Evolutionary conservation across 2,113 vertebrate species (phyloP), one percentile per base, ranked within the genome.

Genomic region (Ciconia stormi): DNA sequence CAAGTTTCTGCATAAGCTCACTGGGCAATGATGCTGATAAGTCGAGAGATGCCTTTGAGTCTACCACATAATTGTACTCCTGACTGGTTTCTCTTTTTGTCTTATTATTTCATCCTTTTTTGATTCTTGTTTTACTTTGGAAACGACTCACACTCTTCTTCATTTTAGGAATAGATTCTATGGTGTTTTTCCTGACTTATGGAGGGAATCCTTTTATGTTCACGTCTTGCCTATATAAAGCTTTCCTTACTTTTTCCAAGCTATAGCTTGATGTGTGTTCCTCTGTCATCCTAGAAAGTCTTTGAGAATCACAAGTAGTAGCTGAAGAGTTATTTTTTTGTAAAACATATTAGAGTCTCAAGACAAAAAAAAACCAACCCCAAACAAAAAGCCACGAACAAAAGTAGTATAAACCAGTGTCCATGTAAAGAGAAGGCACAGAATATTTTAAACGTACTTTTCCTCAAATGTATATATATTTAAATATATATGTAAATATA

Each of bases 1-100:
- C 92, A 93, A 94, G 34, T 83, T 97, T 96, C 89, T 96, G 56
- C 82, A 69, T 89, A 94, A 95, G 8, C 44, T 93, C 63, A 86
- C 42, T 8, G 18, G 76, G 73, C 80, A 94, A 32, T 63, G 77
- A 82, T 79, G 27, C n/a, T 96, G 83, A 94, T 74, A 96, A 90
- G 47, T 65, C 73, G 70, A 81, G 55, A 90, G 52, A 76, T 63
- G 61, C 3, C 67, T 96, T 67, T 91, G 78, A 96, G 40, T 58
- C 44, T 94, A 36, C 81, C n/a, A 77, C 38, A 49, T 18, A 59
- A 44, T 30, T 95, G 34, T 67, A 69, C 10, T 93, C 29, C 49
- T 81, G 47, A 66, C 38, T 87, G 27, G 5, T 77, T 96, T 78
- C 26, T 84, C 59, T 81, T 59, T 87, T 74, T 66, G 18, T 49